Evolutionary conservation across 2,888 invertebrate species (phyloP), one percentile per base, ranked within the genome.

Genomic region (Emmelina monodactyla): DNA sequence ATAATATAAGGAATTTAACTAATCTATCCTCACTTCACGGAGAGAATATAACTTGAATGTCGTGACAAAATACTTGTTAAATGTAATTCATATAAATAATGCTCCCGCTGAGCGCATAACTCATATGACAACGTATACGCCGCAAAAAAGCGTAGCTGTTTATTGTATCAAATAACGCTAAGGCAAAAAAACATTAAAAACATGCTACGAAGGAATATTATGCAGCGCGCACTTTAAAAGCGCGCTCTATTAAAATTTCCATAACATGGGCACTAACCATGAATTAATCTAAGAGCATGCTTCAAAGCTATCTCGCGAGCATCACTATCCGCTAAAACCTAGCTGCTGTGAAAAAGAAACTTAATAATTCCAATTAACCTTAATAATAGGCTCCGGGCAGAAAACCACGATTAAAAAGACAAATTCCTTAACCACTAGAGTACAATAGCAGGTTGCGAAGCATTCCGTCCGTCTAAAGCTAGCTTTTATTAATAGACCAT

Each of bases 341-440:
- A 62, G 65, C 54, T 62, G 62, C 61, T 45, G 53, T 61, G 58
- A 69, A 78, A 72, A 68, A 70, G 67, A 66, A 58, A 64, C 64
- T 64, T 72, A 73, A 76, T 76, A 69, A 76, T 79, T 75, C 72
- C 76, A 78, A 79, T 78, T 76, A 78, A 72, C 68, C 73, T 66
- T 78, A 78, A 79, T 79, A 78, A 78, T 69, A 78, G 76, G 68
- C 69, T 57, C 55, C 51, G 62, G 52, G 50, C 51, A 58, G 66
- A 57, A 62, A 68, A 70, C 66, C 49, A 62, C 68, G 70, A 75
- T 78, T 78, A 78, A 75, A 79, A 78, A 78, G 75, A 78, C 79
- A 78, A 78, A 78, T 78, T 76, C 71, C 55, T 69, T 64, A 64
- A 71, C 69, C 68, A 66, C 67, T 60, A 61, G 60, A 72, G 58